Evolutionary conservation across 2,888 invertebrate genomes (phyloP), one percentile per base, ranked within the genome.

Genomic region (Drosophila paramelanica): DNA sequence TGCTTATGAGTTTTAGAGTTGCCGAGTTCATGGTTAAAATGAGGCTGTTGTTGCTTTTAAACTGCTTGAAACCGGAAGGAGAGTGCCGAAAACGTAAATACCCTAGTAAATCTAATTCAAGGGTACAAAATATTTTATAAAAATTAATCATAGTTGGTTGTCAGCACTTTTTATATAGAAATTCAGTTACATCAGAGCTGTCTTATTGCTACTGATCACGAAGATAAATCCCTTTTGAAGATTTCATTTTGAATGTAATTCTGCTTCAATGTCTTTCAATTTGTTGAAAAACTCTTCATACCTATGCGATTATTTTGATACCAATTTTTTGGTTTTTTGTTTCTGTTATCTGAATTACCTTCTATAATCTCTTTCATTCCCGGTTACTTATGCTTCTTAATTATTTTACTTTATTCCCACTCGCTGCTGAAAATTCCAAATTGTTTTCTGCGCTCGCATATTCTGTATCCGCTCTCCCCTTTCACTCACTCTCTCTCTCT

Each of bases 21-120:
- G 10, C 33, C 57, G 65, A 53, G 60, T 33, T 67, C 53, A 45
- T 47, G 23, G 33, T 10, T n/a, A 17, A 17, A n/a, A 41, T 43
- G 50, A 1, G n/a, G 14, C 13, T 4, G 14, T 23, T 17, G 4
- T 20, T 8, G 17, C 38, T 27, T 1, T 17, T n/a, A 4, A n/a
- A 1, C 10, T 11, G 6, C 8, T 39, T 4, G 8, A 10, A 10
- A 33, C 8, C 20, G 20, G 4, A 43, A 43, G 5, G 17, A 1
- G 10, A 3, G 36, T 36, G 13, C 36, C 5, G 13, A 13, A 36
- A 5, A 13, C 13, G 11, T 13, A 36, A 5, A 36, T 36, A 36
- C 36, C 13, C 36, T 2, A 31, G 43, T n/a, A 13, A 27, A 6
- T 7, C 8, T 27, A 1, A 8, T 27, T 4, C 4, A 23, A 23